Evolutionary conservation across 2,113 vertebrate genomes (phyloP), one percentile per base, ranked within the genome.

Genomic region (Sinocyclocheilus grahami): DNA sequence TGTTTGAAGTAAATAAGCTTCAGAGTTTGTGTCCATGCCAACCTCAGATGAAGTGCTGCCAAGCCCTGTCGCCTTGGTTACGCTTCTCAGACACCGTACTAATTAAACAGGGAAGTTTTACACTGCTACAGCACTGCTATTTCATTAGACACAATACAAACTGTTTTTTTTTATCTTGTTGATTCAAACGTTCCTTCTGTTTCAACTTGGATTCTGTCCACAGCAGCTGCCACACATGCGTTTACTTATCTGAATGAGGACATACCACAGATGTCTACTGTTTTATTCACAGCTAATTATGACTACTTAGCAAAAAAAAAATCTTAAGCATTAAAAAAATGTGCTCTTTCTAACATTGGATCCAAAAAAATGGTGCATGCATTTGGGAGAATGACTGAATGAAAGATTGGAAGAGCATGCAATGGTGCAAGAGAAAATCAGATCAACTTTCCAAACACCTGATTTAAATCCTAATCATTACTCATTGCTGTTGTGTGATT

Each of bases 1-100:
- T 39, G 30, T 55, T n/a, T 80, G 46, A 27, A 69, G 55, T 79
- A 72, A 71, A 85, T 46, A 80, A 74, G 72, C 37, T 74, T 37
- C 18, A 24, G 58, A 65, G 24, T 67, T 8, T 69, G 62, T 85
- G 48, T 76, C 37, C 51, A 82, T 82, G 63, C 20, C 63, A 82
- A 82, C 63, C n/a, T 51, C 65, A 67, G 14, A 46, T 5, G 20
- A 72, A 39, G 18, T 72, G 39, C 10, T 37, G 37, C 58, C 39
- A 11, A 58, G 78, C 58, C 55, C 2, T 58, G 55, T 58, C 13
- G 6, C 65, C 65, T 16, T 7, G 65, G 27, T 16, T 67, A 30
- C 6, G 27, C 27, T 7, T 63, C 9, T 13, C 3, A 33, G 55
- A 76, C 53, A 27, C 27, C 16, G 11, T 63, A 42, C 67, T 72